Percentiles rank a stretch among this genome's conserved stretches.
These are phyloP conservation scores for Amiota communis DNA, from an alignment of 2,888 invertebrate genomes.

Conservation along the genomic window DNA sequence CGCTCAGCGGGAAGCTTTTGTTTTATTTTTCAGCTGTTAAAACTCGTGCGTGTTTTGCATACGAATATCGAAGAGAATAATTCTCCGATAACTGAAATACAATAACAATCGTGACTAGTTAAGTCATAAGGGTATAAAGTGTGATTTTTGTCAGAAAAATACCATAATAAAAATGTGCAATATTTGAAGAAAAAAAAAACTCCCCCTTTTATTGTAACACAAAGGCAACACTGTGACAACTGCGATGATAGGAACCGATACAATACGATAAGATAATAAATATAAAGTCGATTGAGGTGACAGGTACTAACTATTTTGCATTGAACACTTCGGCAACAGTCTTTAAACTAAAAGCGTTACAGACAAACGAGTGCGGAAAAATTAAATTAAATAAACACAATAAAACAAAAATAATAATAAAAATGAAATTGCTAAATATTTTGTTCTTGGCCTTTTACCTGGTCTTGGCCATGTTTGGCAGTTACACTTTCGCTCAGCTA, in stretches of 20 bases:
- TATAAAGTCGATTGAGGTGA: background rate
- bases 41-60: too few relatives aligned
- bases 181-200: background rate
- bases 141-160: slow-evolving; percentile 13
- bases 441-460: slow-evolving; percentile 43
- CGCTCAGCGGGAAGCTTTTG: too few relatives aligned
- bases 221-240: slow-evolving; percentile 3
- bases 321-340: background rate
- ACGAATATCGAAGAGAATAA: too few relatives aligned
- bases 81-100: too few relatives aligned
- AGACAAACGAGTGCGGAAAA: slow-evolving; percentile 42
- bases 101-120: too few relatives aligned
- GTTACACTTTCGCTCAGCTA: slow-evolving; percentile 36
- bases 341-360: slow-evolving; percentile 44
- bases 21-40: too few relatives aligned
- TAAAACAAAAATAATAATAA: slow-evolving; percentile 19
- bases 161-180: slow-evolving; percentile 13
- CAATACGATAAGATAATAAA: slow-evolving; percentile 53
- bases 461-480: slow-evolving; percentile 44
- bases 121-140: background rate
- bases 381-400: background rate
- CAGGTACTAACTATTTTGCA: background rate
- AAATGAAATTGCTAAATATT: slow-evolving; percentile 54
- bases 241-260: background rate
- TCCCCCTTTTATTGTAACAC: slow-evolving; percentile 8